These are phyloP conservation scores for Myrmophylax atrothorax DNA, from an alignment of 2,113 vertebrate species.

Conservation along the genomic window DNA sequence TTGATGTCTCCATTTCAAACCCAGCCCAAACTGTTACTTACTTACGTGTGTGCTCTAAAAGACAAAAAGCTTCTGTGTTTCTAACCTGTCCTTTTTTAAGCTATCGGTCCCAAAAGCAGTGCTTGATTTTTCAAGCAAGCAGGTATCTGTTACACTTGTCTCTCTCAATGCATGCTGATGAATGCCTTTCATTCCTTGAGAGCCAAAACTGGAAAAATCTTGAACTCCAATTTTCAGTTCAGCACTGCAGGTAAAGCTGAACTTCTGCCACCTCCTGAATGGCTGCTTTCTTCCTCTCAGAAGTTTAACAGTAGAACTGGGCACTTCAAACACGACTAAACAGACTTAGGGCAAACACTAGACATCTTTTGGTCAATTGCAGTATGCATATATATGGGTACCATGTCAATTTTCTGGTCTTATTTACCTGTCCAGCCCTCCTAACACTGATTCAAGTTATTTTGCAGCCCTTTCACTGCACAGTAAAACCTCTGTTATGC, in stretches of 20 bases:
- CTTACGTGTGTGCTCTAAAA: background rate
- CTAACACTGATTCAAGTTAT: background rate
- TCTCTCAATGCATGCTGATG: background rate
- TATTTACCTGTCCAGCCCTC: background rate
- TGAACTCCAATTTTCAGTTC: background rate
- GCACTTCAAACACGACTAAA: background rate
- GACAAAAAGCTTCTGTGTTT: background rate
- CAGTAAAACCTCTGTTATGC: background rate
- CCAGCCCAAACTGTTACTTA: background rate
- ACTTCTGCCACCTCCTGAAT: background rate
- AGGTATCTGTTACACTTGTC: background rate
- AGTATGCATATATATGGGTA: background rate
- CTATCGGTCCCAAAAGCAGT: background rate
- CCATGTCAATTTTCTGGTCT: background rate
- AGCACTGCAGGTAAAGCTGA: background rate
- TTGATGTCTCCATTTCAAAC: background rate
- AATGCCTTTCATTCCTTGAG: background rate
- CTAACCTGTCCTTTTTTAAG: background rate
- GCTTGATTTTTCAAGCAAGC: background rate
- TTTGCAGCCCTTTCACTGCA: background rate
- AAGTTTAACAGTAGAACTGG: background rate
- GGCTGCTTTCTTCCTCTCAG: background rate
- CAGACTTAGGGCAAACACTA: background rate
- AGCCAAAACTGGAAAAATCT: background rate
- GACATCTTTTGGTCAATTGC: background rate